Percentiles rank a stretch among this genome's conserved stretches.
phyloP scores from a whole-genome alignment of 2,113 vertebrate genomes.

The Ictalurus furcatus region DNA sequence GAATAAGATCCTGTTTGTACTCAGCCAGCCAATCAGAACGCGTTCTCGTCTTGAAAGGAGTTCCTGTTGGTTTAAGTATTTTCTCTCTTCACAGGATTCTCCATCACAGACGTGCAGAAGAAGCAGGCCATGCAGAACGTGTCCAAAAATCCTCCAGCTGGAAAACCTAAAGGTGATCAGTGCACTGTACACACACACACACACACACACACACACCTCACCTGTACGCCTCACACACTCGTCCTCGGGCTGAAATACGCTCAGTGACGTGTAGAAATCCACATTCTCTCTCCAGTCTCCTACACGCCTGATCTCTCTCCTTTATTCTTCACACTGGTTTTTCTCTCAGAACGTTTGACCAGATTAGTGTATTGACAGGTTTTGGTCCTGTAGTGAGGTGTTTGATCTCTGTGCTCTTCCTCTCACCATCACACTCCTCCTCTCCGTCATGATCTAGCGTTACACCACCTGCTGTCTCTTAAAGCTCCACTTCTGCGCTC shows the following conservation, averaged over 20 bases:
- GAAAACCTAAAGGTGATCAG: slow-evolving; percentile 89
- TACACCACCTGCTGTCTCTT: slow-evolving; percentile 51
- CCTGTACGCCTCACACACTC: not conserved
- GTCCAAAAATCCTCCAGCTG: slow-evolving; percentile 82
- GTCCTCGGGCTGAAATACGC: not conserved
- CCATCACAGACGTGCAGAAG: slow-evolving; percentile 90
- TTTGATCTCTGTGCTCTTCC: slow-evolving; percentile 27
- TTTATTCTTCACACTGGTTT: not conserved
- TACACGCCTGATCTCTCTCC: not conserved
- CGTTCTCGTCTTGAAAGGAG: not conserved
- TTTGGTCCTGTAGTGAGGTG: not conserved
- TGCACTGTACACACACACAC: not conserved
- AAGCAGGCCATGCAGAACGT: slow-evolving; percentile 94
- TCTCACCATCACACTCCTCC: slow-evolving; percentile 14
- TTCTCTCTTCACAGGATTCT: slow-evolving; percentile 77
- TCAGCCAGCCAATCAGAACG: not conserved
- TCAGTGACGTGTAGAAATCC: not conserved
- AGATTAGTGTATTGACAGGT: not conserved
- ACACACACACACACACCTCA: not conserved
- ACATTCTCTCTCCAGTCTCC: not conserved
- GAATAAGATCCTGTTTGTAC: too few species aligned
- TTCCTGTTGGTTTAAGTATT: not conserved
- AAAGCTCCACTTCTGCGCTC: slow-evolving; percentile 49
- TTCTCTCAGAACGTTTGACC: not conserved
- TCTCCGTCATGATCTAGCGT: slow-evolving; percentile 29